These are phyloP conservation scores for Metridium senile DNA, from an alignment of 92 coral and sea anemone genomes.

Conservation along the genomic window DNA sequence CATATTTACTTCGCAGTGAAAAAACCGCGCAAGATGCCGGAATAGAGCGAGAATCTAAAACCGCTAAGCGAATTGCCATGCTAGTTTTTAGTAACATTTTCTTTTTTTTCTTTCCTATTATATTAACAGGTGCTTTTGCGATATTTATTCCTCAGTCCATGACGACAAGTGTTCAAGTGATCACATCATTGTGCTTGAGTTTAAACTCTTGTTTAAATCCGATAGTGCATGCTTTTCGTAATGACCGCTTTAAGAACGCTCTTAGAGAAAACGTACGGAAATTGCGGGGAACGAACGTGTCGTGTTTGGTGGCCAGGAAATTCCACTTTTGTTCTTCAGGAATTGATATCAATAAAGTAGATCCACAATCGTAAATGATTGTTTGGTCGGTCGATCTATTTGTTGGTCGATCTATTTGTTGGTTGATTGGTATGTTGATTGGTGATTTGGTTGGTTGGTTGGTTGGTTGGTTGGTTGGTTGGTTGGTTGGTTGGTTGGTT, in stretches of 20 bases:
- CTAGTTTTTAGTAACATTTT: constrained; percentile 20
- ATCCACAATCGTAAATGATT: too few species aligned
- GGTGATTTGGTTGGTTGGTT: too few species aligned
- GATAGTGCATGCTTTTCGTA: neutral
- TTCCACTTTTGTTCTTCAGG: too few species aligned
- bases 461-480: too few species aligned
- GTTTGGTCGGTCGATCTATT: too few species aligned
- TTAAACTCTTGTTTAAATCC: constrained; percentile 10
- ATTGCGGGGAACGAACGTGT: too few species aligned
- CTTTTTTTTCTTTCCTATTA: constrained; percentile 1
- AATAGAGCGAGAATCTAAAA: constrained; percentile 35
- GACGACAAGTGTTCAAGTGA: neutral
- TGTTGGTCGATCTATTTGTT: too few species aligned
- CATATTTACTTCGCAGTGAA: constrained; percentile 39
- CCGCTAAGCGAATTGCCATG: constrained; percentile 38
- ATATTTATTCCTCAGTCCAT: neutral
- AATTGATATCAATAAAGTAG: too few species aligned
- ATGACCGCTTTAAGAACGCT: neutral
- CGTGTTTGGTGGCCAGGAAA: too few species aligned
- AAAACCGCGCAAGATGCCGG: constrained; percentile 34
- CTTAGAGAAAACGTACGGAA: too few species aligned
- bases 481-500: too few species aligned
- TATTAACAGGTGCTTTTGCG: neutral
- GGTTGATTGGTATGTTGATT: too few species aligned
- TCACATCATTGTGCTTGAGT: neutral